Evolutionary conservation across 2,797 vertebrate genomes (phyloP).

Genomic region (Phataginus tetradactyla): DNA sequence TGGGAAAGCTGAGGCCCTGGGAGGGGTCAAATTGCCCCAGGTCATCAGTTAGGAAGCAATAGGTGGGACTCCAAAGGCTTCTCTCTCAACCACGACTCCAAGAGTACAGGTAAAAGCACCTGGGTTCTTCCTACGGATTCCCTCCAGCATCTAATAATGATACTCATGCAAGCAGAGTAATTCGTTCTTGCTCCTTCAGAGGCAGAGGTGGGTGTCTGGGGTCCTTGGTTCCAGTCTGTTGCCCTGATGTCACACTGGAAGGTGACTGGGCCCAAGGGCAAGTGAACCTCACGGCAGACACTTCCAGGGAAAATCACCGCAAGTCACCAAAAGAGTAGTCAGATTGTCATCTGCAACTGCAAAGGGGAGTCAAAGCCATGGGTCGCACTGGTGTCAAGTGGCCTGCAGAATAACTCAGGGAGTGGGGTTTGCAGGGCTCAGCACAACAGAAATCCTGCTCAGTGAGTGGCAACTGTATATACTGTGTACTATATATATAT

Average conservation of each 20-base stretch:
- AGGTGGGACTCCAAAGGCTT: background rate
- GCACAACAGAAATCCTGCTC: background rate
- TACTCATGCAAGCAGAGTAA: background rate
- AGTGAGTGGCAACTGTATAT: background rate
- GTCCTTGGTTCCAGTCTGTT: background rate
- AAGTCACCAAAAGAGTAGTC: no score
- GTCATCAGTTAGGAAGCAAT: background rate
- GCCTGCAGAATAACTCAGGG: background rate
- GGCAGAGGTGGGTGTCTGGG: background rate
- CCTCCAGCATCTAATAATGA: no score
- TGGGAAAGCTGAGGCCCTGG: background rate
- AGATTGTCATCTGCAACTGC: background rate
- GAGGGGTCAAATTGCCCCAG: background rate
- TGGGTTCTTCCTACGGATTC: background rate
- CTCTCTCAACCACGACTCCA: rapidly evolving
- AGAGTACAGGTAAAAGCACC: background rate
- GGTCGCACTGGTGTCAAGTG: background rate
- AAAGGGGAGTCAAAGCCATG: background rate
- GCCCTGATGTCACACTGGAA: background rate
- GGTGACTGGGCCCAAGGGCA: background rate
- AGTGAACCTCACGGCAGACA: background rate
- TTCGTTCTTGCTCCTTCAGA: background rate
- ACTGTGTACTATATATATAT: background rate
- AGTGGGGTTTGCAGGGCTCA: background rate
- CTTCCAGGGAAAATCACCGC: background rate